Evolutionary conservation across 2,797 vertebrate genomes (phyloP), one percentile per base, ranked within the genome.

Genomic region (Cyclura pinguis): DNA sequence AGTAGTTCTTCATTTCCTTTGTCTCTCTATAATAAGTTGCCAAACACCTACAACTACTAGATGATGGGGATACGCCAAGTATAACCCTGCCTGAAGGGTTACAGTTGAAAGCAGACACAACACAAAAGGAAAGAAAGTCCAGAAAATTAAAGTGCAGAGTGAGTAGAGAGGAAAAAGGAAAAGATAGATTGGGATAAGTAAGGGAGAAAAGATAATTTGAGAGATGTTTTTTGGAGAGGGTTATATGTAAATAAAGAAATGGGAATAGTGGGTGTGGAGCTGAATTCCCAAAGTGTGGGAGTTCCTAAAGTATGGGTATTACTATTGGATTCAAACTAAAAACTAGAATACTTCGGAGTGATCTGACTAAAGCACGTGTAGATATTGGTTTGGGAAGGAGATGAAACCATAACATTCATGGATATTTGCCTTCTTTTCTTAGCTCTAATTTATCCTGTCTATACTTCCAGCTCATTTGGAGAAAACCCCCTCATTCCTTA

Each of bases 1-100:
- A 74, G 87, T 24, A 82, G 76, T 73, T 94, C 27, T 91, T 73
- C 29, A 47, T 88, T 95, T 0, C 38, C 72, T 89, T 94, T 86
- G 13, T 8, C 88, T 67, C 90, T 76, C 89, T 88, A 80, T 8
- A 24, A 91, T 64, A 83, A 52, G 5, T 86, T 85, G 86, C 27
- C 62, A 55, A 85, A 16, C 47, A 80, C 3, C 42, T 77, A 8
- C 29, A 62, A 74, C 20, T 3, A 5, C 47, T 42, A 52, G 29
- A 64, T 24, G 29, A 42, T 84, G 55, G 27, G 47, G 18, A 77
- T 50, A 67, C 27, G 72, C 67, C 29, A 69, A 69, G 67, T 69
- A 32, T 69, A 32, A 32, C 67, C 38, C 67, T 82, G 47, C 35
- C 14, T 91, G 78, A 64, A 89, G 32, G 14, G 16, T 76, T 69